Evolutionary conservation across 2,797 vertebrate genomes (phyloP).

Genomic region (Pseudochirops corinnae): DNA sequence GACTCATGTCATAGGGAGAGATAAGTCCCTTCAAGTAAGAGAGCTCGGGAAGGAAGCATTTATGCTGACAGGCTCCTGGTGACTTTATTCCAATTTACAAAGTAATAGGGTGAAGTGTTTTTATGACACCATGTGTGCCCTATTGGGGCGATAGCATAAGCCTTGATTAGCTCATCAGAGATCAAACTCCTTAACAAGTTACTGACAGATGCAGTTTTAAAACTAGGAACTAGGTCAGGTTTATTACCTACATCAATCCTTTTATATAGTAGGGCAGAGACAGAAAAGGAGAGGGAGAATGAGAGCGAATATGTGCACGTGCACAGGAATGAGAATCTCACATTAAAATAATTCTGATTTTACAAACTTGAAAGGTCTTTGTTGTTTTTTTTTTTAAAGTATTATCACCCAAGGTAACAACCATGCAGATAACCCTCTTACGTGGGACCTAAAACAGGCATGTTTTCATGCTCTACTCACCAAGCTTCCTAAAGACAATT

Average conservation of each 20-base stretch:
- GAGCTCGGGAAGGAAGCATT: conserved; percentile 70
- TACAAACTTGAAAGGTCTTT: conserved; percentile 28
- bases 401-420: conserved; percentile 35
- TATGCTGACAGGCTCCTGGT: conserved; percentile 74
- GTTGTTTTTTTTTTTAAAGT: conserved; percentile 36
- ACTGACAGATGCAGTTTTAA: conserved; percentile 78
- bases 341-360: conserved; percentile 71
- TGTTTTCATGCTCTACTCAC: neutral
- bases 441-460: conserved; percentile 6
- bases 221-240: conserved; percentile 80
- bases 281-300: conserved; percentile 36
- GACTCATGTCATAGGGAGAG: conserved; percentile 60
- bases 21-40: conserved; percentile 57
- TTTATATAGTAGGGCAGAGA: conserved; percentile 75
- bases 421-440: conserved; percentile 8
- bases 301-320: neutral
- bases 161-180: conserved; percentile 84
- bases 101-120: conserved; percentile 77
- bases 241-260: conserved; percentile 80
- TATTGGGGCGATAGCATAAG: conserved; percentile 76
- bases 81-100: conserved; percentile 78
- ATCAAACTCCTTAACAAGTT: conserved; percentile 83
- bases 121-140: conserved; percentile 72
- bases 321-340: conserved; percentile 27
- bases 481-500: neutral